Evolutionary conservation across 2,797 vertebrate species (phyloP).

Genomic region (Darevskia nairensis): DNA sequence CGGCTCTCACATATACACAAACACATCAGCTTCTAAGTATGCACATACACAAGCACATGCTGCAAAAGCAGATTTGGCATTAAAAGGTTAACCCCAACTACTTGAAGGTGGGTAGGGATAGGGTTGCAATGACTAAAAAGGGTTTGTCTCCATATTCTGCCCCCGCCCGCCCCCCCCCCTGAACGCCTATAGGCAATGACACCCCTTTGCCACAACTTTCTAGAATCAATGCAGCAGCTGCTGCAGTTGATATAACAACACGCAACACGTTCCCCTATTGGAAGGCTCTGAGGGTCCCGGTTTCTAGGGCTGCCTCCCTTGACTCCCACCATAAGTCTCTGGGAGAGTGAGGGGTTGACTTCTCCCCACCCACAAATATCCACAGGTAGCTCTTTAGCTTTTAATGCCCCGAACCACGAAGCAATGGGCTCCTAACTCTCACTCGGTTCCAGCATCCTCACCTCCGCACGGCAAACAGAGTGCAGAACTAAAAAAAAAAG

Average conservation of each 20-base stretch:
- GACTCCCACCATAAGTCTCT: neutral
- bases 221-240: no score
- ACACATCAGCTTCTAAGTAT: no score
- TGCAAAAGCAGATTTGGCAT: neutral
- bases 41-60: neutral
- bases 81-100: neutral
- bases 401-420: neutral
- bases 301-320: neutral
- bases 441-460: neutral
- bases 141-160: neutral
- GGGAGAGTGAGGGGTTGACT: neutral
- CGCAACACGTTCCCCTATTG: no score
- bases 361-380: no score
- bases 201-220: neutral
- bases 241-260: no score
- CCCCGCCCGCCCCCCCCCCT: no score
- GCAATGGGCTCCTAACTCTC: neutral
- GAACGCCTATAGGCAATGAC: neutral
- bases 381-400: no score
- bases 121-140: neutral
- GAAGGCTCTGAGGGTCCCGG: neutral
- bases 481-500: neutral
- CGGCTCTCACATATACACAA: neutral
- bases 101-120: neutral
- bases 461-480: neutral